Percentiles rank a stretch among this genome's conserved stretches.
phyloP scores from a whole-genome alignment of 2,797 vertebrate genomes.

The Chaetophractus vellerosus region DNA sequence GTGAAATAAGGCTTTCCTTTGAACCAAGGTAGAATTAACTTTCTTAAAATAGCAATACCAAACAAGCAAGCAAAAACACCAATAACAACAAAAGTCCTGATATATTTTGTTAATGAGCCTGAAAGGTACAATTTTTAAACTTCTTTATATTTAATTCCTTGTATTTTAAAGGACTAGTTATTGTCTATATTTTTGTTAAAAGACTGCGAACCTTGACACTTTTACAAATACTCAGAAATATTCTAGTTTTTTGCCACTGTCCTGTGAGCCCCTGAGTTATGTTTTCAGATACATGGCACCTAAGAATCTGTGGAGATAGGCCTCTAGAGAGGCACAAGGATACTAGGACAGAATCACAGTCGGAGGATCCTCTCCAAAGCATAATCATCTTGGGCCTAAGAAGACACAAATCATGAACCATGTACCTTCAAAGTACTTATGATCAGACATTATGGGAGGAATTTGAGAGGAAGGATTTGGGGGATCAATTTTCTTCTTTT shows the following conservation, averaged over 20 bases:
- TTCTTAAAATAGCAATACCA: constrained; percentile 63
- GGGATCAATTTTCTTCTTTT: neutral
- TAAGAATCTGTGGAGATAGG: too few species aligned
- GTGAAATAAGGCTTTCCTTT: constrained; percentile 43
- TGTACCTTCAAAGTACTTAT: neutral
- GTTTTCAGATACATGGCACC: neutral
- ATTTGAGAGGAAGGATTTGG: neutral
- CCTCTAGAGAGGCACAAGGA: neutral
- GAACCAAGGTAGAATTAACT: constrained; percentile 47
- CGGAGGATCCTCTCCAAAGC: neutral
- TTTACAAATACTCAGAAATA: neutral
- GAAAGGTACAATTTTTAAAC: neutral
- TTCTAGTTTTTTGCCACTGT: neutral
- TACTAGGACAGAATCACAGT: neutral
- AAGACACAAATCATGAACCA: neutral
- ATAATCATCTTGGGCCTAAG: neutral
- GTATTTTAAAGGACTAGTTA: neutral
- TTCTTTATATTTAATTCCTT: constrained; percentile 31
- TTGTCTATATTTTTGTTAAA: constrained; percentile 41
- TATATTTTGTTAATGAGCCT: constrained; percentile 12
- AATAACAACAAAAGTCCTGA: neutral
- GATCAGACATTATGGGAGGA: neutral
- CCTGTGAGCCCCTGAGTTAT: neutral
- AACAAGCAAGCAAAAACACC: constrained; percentile 46
- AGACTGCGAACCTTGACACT: neutral